Conservation (phyloP, 2,888 invertebrate genomes). For the Aphidoletes aphidimyza region DNA sequence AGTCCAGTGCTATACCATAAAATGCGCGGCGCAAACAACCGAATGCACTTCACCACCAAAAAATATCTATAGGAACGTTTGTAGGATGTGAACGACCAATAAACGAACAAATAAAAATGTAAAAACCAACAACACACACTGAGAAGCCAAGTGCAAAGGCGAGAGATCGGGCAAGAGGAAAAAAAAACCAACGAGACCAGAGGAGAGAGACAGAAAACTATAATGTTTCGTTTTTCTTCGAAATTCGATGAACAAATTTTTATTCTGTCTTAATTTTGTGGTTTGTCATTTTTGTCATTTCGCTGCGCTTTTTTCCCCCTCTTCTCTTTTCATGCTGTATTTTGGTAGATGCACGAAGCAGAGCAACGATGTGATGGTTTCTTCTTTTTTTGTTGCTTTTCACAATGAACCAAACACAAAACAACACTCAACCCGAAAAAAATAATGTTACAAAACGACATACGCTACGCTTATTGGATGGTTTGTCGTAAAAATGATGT, state of each 20-base stretch:
- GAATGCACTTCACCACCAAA: neutral
- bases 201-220: constrained; percentile 26
- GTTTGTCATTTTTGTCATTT: constrained; percentile 54
- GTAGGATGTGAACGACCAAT: constrained; percentile 9
- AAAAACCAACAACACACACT: neutral
- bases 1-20: constrained; percentile 11
- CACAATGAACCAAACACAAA: neutral
- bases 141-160: neutral
- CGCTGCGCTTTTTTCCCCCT: neutral
- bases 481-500: constrained; percentile 46
- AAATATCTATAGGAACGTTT: too few relatives aligned
- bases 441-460: neutral
- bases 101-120: neutral
- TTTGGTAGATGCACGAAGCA: neutral
- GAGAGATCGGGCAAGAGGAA: neutral
- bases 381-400: neutral
- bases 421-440: neutral
- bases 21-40: neutral
- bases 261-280: constrained; percentile 17
- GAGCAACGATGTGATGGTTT: neutral
- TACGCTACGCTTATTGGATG: neutral
- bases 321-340: too few relatives aligned
- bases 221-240: constrained; percentile 52
- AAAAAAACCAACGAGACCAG: neutral
- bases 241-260: constrained; percentile 53